Evolutionary conservation across 2,797 vertebrate species (phyloP).

Genomic region (Cyprinella venusta): DNA sequence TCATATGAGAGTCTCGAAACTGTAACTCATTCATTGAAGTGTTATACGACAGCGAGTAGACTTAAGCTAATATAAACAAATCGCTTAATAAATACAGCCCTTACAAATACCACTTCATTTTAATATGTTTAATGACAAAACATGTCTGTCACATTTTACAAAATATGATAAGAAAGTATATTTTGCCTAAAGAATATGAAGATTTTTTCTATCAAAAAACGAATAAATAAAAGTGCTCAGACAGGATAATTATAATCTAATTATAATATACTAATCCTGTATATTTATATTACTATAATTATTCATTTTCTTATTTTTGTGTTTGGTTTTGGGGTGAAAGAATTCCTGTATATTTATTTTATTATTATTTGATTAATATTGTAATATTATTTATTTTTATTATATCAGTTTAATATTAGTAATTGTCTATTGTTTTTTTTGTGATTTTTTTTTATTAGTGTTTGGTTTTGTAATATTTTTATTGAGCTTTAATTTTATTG

Average conservation of each 20-base stretch:
- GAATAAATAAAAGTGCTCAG: too few relatives aligned
- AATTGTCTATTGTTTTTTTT: too few relatives aligned
- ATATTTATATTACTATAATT: too few relatives aligned
- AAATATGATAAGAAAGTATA: too few relatives aligned
- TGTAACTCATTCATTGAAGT: neutral
- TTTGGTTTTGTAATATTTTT: neutral
- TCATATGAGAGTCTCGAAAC: slow-evolving; percentile 10
- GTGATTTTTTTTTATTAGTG: neutral
- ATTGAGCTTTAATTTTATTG: neutral
- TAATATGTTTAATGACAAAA: neutral
- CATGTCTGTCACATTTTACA: neutral
- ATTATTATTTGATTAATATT: neutral
- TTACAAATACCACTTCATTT: neutral
- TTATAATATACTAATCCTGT: too few relatives aligned
- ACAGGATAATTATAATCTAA: neutral
- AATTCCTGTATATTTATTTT: neutral
- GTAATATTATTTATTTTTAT: neutral
- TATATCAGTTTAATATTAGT: neutral
- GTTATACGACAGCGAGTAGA: neutral
- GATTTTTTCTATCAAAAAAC: too few relatives aligned
- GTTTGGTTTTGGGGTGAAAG: neutral
- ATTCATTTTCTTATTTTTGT: too few relatives aligned
- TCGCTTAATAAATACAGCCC: neutral
- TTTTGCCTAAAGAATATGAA: neutral
- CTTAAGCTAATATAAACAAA: slow-evolving; percentile 3